Evolutionary conservation across 2,797 vertebrate species (phyloP), one percentile per base, ranked within the genome.

Genomic region (Avahi laniger): DNA sequence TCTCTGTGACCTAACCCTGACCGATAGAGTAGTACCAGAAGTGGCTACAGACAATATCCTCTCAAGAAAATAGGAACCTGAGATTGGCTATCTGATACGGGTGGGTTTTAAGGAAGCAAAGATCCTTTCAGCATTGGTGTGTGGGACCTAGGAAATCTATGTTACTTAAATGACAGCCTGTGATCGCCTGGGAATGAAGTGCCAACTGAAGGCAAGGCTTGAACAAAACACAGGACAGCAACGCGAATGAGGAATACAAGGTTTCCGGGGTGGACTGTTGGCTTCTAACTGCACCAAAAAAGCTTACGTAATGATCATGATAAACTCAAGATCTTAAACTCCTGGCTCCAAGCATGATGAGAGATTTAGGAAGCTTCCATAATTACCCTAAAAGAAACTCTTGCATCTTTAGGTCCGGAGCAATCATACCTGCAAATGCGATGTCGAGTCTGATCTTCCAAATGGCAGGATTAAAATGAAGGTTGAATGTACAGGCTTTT

Each of bases 321-420:
- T n/a, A 91, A 72, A 83, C 30, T 52, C 50, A 46, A 26, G 48
- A 63, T 82, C 95, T 93, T 52, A 61, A 92, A 83, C 76, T 81
- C 33, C 46, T 78, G 33, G 7, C 22, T 95, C 41, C 30, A 72
- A 65, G 48, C 22, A 43, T 50, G 35, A 54, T 48, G 50, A 91
- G 33, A 69, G 14, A 82, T 86, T 81, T 26, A 14, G 30, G 35
- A 22, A 48, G 12, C 17, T 70, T 90, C 52, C 82, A 20, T 70
- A 57, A 92, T 75, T 79, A 57, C 41, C 63, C 33, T 70, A 65
- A 38, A 38, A 38, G 13, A 28, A 79, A 59, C 5, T 89, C 48
- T 50, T 43, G 13, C 26, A 43, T 80, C 24, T 22, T 43, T 67
- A 80, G 63, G 65, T 59, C 57, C 41, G 33, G 50, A 50, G 6